phyloP scores from a whole-genome alignment of 2,113 vertebrate species.

The Amblyopsis rosae region DNA sequence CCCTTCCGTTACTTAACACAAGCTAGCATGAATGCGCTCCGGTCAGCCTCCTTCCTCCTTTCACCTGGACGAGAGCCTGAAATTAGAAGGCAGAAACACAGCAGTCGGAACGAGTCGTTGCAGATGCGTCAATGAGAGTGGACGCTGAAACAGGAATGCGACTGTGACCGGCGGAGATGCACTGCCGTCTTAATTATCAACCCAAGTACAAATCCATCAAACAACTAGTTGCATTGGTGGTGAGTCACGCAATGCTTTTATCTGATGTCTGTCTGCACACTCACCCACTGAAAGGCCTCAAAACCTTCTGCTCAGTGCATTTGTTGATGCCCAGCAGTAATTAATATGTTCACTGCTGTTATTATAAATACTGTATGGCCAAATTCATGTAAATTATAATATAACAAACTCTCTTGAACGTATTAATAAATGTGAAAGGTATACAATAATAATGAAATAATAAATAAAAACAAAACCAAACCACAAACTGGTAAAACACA shows the following conservation, averaged over 20 bases:
- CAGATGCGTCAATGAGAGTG: neutral
- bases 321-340: neutral
- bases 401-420: too few relatives aligned
- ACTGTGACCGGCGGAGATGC: neutral
- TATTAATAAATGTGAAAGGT: too few relatives aligned
- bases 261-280: too few relatives aligned
- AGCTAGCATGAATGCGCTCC: neutral
- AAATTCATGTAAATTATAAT: too few relatives aligned
- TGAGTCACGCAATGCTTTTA: too few relatives aligned
- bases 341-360: neutral
- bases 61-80: constrained; percentile 17
- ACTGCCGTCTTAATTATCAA: neutral
- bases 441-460: too few relatives aligned
- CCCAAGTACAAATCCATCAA: too few relatives aligned
- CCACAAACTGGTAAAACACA: too few relatives aligned
- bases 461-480: too few relatives aligned
- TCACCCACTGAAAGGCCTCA: too few relatives aligned
- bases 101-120: neutral
- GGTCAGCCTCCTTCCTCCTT: neutral
- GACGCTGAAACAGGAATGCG: neutral
- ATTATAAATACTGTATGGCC: too few relatives aligned
- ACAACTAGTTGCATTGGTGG: too few relatives aligned
- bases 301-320: neutral
- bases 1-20: constrained; percentile 4
- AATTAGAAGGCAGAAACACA: constrained; percentile 17